Percentiles rank a stretch among this genome's conserved stretches.
phyloP scores from a whole-genome alignment of 2,113 vertebrate species.

The Esox niger region DNA sequence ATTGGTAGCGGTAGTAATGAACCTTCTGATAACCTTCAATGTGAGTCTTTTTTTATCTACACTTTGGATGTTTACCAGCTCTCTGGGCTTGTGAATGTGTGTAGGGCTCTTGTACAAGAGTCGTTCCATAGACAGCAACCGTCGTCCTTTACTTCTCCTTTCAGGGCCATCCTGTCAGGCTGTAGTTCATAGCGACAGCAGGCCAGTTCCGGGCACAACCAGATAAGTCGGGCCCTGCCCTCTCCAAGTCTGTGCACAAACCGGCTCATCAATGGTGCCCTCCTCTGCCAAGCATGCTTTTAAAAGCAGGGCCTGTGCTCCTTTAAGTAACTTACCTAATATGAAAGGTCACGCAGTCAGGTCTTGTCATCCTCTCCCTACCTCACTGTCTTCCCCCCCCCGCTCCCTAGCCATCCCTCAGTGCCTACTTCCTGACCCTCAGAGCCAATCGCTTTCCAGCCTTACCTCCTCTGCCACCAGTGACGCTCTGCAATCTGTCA shows the following conservation, averaged over 20 bases:
- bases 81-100: neutral
- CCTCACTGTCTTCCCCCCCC: constrained; percentile 24
- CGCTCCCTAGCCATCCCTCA: constrained; percentile 59
- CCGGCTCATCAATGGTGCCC: constrained; percentile 49
- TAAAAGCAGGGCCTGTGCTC: constrained; percentile 63
- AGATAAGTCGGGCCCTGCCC: constrained; percentile 45
- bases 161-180: neutral
- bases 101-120: no score
- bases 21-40: neutral
- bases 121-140: constrained; percentile 39
- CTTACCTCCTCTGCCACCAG: constrained; percentile 86
- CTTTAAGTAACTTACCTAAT: constrained; percentile 69
- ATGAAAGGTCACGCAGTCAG: constrained; percentile 75
- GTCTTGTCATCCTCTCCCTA: constrained; percentile 70
- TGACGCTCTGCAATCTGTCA: constrained; percentile 98
- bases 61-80: neutral
- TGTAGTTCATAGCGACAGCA: constrained; percentile 44
- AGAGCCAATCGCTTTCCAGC: constrained; percentile 89
- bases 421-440: constrained; percentile 91
- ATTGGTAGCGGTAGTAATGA: neutral
- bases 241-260: constrained; percentile 60
- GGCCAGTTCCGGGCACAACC: constrained; percentile 32
- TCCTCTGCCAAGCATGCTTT: constrained; percentile 68
- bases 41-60: neutral
- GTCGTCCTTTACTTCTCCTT: constrained; percentile 63